These are phyloP conservation scores for Mastigias papua DNA, from an alignment of 30 jellyfish, hydroid and myxozoan species.

Conservation along the genomic window DNA sequence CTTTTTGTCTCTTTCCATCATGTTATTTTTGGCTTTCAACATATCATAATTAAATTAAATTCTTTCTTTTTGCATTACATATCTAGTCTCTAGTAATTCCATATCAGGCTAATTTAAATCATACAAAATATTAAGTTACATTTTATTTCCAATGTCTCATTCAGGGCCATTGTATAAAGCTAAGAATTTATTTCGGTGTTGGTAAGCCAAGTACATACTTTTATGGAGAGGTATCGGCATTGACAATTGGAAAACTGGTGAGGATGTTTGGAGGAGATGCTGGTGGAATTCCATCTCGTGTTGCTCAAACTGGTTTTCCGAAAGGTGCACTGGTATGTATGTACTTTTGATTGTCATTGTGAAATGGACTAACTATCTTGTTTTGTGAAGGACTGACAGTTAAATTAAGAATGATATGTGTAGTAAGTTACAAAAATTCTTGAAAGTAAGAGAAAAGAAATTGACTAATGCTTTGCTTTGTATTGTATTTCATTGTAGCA, in stretches of 20 bases:
- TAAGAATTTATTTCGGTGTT: slow-evolving; percentile 84
- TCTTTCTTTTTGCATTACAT: not conserved
- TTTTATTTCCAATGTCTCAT: not conserved
- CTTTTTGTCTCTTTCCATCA: not conserved
- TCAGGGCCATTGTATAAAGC: slow-evolving; percentile 95
- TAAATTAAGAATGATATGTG: no score
- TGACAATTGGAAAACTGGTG: slow-evolving; percentile 90
- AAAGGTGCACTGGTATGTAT: slow-evolving; percentile 89
- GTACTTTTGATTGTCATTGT: no score
- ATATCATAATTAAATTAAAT: not conserved
- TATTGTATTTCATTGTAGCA: no score
- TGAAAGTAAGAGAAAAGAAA: no score
- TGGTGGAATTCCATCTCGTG: slow-evolving; percentile 82
- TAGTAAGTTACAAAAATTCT: no score
- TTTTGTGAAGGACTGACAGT: no score
- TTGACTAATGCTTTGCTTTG: no score
- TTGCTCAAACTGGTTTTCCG: slow-evolving; percentile 91
- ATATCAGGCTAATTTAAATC: no score
- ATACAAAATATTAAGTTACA: not conserved
- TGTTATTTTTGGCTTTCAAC: not conserved
- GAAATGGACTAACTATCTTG: no score
- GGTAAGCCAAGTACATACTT: slow-evolving; percentile 93
- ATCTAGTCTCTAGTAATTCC: no score
- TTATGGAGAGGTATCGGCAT: slow-evolving; percentile 90
- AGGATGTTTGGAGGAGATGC: slow-evolving; percentile 93